These are phyloP conservation scores for Sciurus vulgaris DNA, from an alignment of 2,797 vertebrate genomes.

Conservation along the genomic window DNA sequence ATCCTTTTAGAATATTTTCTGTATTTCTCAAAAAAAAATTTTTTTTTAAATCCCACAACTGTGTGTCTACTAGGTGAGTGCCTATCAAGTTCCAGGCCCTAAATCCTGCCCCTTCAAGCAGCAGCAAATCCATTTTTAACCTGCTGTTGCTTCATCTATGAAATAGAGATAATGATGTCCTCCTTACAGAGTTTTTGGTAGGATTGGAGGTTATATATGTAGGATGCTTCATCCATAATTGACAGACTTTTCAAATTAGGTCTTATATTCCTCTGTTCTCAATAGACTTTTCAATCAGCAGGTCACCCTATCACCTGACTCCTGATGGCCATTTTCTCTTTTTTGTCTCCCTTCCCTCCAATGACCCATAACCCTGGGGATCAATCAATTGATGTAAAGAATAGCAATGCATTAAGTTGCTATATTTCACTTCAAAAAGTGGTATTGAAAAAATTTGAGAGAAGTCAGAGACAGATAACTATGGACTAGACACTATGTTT, in stretches of 20 bases:
- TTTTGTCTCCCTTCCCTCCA: accelerated
- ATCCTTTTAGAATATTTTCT: conserved; percentile 17
- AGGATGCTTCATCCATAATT: neutral
- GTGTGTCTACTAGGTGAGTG: neutral
- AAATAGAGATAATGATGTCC: neutral
- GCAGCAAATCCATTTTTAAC: neutral
- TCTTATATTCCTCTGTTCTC: neutral
- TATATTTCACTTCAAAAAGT: neutral
- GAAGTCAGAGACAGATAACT: neutral
- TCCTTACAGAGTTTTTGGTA: neutral
- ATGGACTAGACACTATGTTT: neutral
- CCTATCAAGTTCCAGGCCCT: neutral
- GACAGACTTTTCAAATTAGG: neutral
- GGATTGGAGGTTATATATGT: neutral
- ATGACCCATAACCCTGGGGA: neutral
- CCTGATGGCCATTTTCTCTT: neutral
- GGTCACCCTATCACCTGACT: neutral
- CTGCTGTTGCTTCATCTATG: neutral
- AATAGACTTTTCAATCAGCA: neutral
- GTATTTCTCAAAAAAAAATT: neutral
- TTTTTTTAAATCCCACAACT: neutral
- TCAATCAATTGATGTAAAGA: neutral
- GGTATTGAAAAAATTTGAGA: neutral
- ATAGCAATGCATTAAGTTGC: neutral
- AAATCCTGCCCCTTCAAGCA: neutral